phyloP scores from a whole-genome alignment of 2,113 vertebrate genomes.

The Bos javanicus region DNA sequence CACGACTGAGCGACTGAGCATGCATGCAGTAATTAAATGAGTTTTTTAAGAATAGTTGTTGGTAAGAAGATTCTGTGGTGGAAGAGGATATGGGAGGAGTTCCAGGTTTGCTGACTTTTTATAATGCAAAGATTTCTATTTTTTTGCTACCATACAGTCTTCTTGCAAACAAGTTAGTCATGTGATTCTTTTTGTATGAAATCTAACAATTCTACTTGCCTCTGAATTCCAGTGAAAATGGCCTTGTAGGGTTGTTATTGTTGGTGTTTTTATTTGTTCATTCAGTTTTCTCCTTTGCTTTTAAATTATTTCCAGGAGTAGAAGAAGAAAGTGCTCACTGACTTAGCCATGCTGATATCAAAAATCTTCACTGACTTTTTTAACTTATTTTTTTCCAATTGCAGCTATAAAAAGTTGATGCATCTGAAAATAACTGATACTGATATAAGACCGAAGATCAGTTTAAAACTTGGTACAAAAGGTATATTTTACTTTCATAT shows the following conservation, averaged over 20 bases:
- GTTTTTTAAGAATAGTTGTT: neutral
- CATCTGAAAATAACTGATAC: conserved; percentile 62
- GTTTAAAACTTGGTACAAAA: conserved; percentile 68
- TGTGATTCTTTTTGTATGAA: neutral
- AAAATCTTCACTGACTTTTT: conserved; percentile 31
- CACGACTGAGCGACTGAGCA: neutral
- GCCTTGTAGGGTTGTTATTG: neutral
- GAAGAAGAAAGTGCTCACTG: neutral
- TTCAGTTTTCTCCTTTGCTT: conserved; percentile 8
- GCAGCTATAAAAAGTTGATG: conserved; percentile 67
- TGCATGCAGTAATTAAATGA: neutral
- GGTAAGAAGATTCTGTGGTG: neutral
- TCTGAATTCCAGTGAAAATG: conserved; percentile 4
- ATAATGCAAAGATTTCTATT: neutral
- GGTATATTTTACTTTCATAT: conserved; percentile 64
- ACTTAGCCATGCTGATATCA: neutral
- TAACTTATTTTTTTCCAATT: conserved; percentile 56
- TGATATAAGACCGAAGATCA: conserved; percentile 56
- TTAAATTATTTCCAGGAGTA: conserved; percentile 11
- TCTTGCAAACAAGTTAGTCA: neutral
- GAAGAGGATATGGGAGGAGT: neutral
- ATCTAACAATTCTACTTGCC: neutral
- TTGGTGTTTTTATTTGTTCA: neutral
- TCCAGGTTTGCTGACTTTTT: neutral
- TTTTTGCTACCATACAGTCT: neutral